Evolutionary conservation across 2,797 vertebrate species (phyloP), one percentile per base, ranked within the genome.

Genomic region (Rhinatrema bivittatum): DNA sequence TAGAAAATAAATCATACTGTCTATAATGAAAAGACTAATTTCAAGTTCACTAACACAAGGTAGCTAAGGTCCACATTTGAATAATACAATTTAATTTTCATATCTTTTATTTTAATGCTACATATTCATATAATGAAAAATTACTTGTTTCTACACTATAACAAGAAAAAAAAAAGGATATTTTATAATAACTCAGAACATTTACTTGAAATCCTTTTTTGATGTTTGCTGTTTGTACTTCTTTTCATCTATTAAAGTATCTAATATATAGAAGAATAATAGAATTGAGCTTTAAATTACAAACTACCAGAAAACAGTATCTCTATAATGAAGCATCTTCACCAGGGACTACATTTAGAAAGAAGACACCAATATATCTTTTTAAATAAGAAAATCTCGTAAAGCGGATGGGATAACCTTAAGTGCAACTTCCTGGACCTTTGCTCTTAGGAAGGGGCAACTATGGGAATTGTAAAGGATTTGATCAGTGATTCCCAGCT

Each of bases 191-290:
- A 48, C 41, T 25, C 28, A 48, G 51, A 68, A 39, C 54, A 50
- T 32, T 56, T 39, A 42, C 29, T 48, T n/a, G n/a, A n/a, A n/a
- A n/a, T n/a, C n/a, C 60, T 51, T 20, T 25, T 30, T 50, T 41
- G 52, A 33, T 26, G 50, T 54, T 52, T n/a, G n/a, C n/a, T n/a
- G n/a, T n/a, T n/a, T n/a, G n/a, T n/a, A n/a, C n/a, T n/a, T 42
- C 36, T 53, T 58, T 65, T 57, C 36, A 62, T 58, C 45, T 36
- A 30, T 25, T 39, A 56, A 42, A 23, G 37, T 57, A 49, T 18
- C 31, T n/a, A 6, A 32, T 35, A 55, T 36, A 44, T 14, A 54
- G 50, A 34, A 40, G 21, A 55, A 23, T 24, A 68, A 52, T 61
- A 56, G 46, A 61, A 62, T 48, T 36, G 20, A 40, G 40, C n/a